phyloP scores from a whole-genome alignment of 2,113 vertebrate genomes.

The Muntiacus reevesi region DNA sequence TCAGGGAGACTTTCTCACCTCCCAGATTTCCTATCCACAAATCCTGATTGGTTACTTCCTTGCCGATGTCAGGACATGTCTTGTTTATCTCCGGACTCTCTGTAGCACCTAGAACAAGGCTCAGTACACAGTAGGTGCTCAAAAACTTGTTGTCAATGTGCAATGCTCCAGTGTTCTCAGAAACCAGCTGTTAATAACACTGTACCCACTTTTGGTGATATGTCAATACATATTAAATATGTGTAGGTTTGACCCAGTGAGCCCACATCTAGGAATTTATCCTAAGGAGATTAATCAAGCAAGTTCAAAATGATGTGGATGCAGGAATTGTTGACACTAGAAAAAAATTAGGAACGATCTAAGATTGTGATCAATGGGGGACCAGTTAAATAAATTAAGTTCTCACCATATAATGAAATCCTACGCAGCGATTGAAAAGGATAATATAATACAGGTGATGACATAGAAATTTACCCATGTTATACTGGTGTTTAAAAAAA shows the following conservation, averaged over 20 bases:
- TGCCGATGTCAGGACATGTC: fast-evolving
- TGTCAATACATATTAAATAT: background rate
- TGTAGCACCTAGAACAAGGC: background rate
- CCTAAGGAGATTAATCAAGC: background rate
- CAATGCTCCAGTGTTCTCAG: background rate
- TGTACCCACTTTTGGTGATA: background rate
- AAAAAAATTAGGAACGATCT: background rate
- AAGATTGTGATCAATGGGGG: background rate
- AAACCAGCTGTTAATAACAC: background rate
- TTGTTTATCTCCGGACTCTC: background rate
- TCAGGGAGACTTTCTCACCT: background rate
- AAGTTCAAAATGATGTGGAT: background rate
- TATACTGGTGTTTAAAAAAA: background rate
- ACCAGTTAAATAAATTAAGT: background rate
- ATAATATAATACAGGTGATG: background rate
- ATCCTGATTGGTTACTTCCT: background rate
- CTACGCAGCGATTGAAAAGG: background rate
- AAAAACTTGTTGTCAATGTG: background rate
- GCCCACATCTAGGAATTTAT: background rate
- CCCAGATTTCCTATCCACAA: background rate
- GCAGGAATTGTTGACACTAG: background rate
- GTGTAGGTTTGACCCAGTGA: background rate
- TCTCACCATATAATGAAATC: background rate
- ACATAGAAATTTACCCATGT: background rate
- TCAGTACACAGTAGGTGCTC: background rate